Conservation (phyloP, 2,888 invertebrate species). For the Phrixothrix hirtus region DNA sequence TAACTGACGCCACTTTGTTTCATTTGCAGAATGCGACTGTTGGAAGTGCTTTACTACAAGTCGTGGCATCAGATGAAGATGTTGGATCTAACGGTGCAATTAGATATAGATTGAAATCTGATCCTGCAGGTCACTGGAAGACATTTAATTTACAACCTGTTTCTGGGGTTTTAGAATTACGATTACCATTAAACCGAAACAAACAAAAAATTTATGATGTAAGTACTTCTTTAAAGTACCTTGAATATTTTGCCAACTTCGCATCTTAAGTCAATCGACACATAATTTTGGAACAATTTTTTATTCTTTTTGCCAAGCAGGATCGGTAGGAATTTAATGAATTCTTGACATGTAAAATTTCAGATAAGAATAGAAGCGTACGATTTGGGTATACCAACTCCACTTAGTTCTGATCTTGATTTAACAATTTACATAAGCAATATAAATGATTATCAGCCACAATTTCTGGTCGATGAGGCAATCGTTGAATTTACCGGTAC, state of each 20-base stretch:
- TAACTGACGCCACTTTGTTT: background rate
- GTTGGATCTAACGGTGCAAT: slow-evolving; percentile 90
- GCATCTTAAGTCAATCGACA: too few relatives aligned
- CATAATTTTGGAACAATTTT: too few relatives aligned
- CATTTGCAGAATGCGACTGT: slow-evolving; percentile 77
- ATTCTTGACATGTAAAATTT: slow-evolving; percentile 28
- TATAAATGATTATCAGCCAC: slow-evolving; percentile 86
- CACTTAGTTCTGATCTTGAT: slow-evolving; percentile 84
- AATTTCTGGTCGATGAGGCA: slow-evolving; percentile 75
- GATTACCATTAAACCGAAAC: slow-evolving; percentile 75
- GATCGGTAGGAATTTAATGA: too few relatives aligned
- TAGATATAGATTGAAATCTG: slow-evolving; percentile 78
- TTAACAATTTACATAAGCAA: slow-evolving; percentile 85
- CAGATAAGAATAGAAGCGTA: slow-evolving; percentile 89
- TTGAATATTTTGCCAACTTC: too few relatives aligned
- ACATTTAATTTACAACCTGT: slow-evolving; percentile 80
- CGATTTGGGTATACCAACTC: slow-evolving; percentile 85
- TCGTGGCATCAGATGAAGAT: slow-evolving; percentile 86
- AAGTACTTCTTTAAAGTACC: too few relatives aligned
- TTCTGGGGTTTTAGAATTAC: slow-evolving; percentile 76
- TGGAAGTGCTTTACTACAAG: slow-evolving; percentile 77
- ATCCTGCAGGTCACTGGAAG: slow-evolving; percentile 79
- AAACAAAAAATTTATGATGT: slow-evolving; percentile 88
- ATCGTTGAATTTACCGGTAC: slow-evolving; percentile 73
- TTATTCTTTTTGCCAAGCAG: too few relatives aligned